A percentile compares a stretch with the other conserved stretches of the same genome.
These are phyloP conservation scores for Papilio demoleus DNA, from an alignment of 2,888 invertebrate species.

Conservation along the genomic window DNA sequence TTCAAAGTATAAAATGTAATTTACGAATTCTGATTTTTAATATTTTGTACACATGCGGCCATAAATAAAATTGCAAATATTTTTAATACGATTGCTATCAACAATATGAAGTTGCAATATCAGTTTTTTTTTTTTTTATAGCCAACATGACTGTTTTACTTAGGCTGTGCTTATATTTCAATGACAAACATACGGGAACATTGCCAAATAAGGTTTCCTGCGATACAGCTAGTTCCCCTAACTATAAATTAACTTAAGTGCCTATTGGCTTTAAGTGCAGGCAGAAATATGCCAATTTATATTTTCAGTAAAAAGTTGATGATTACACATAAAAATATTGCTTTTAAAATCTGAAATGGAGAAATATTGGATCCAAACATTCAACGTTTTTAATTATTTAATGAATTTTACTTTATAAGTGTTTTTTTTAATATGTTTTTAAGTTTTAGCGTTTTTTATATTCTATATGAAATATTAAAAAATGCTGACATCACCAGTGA, in stretches of 20 bases:
- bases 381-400: neutral
- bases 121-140: no score
- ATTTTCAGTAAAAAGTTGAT: neutral
- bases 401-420: neutral
- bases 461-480: neutral
- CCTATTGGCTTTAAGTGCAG: slow-evolving; percentile 16
- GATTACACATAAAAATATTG: neutral
- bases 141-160: neutral
- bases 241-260: slow-evolving; percentile 28
- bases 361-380: neutral
- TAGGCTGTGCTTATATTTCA: neutral
- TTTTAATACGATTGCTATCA: no score
- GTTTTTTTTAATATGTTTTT: neutral
- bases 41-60: no score
- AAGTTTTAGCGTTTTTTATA: no score
- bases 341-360: neutral
- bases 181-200: neutral
- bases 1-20: no score
- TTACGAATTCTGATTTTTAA: no score
- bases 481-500: neutral
- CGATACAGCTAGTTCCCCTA: slow-evolving; percentile 2
- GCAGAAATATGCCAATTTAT: slow-evolving; percentile 2
- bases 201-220: slow-evolving; percentile 23
- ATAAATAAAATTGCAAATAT: no score
- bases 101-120: no score